Conservation (phyloP, 2,888 invertebrate species). For the Rhagophthalmus giganteus region DNA sequence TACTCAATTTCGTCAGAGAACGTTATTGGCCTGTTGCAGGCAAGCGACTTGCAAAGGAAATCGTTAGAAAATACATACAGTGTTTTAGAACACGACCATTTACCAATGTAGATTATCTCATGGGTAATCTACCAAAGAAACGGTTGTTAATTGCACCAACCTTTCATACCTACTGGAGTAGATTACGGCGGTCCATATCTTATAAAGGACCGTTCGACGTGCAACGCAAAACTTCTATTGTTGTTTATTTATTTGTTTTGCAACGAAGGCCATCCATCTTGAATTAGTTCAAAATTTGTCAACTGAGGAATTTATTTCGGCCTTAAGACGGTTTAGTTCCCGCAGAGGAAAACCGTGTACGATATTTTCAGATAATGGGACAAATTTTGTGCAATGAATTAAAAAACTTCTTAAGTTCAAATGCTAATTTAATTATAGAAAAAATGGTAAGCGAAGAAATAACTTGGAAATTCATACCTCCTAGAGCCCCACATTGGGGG, state of each 20-base stretch:
- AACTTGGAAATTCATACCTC: too few relatives aligned
- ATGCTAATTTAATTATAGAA: too few relatives aligned
- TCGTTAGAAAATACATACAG: slow-evolving; percentile 1
- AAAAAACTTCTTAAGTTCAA: too few relatives aligned
- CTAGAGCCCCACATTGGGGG: too few relatives aligned
- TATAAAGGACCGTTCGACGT: slow-evolving; percentile 30
- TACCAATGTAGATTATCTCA: slow-evolving; percentile 10
- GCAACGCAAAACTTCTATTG: slow-evolving; percentile 36
- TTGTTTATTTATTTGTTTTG: slow-evolving; percentile 40
- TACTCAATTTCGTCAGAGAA: slow-evolving; percentile 30
- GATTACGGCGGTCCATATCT: slow-evolving; percentile 39
- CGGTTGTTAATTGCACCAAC: slow-evolving; percentile 12
- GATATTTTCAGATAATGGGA: slow-evolving; percentile 44
- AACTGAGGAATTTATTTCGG: slow-evolving; percentile 42
- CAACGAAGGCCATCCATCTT: slow-evolving; percentile 42
- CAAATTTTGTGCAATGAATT: slow-evolving; percentile 48
- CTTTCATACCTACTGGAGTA: slow-evolving; percentile 31
- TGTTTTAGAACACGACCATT: slow-evolving; percentile 30
- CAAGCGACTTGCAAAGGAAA: neutral
- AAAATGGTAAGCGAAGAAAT: too few relatives aligned
- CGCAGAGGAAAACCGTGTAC: slow-evolving; percentile 39
- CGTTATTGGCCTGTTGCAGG: slow-evolving; percentile 18
- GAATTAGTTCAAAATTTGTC: slow-evolving; percentile 42
- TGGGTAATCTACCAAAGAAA: slow-evolving; percentile 26
- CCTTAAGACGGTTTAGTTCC: slow-evolving; percentile 41